Conservation (phyloP, 2,797 vertebrate genomes). For the Xerus rutilus region DNA sequence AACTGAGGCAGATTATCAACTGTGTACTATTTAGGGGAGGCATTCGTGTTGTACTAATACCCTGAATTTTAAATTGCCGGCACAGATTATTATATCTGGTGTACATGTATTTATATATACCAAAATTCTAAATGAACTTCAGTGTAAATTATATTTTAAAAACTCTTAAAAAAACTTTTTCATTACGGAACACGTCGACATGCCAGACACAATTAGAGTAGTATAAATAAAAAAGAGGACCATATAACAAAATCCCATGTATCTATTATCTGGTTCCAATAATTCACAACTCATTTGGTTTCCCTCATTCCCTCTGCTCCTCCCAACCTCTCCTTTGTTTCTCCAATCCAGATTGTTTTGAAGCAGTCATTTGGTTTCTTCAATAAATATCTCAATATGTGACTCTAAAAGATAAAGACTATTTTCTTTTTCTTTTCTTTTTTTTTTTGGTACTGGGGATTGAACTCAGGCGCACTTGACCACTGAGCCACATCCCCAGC, state of each 20-base stretch:
- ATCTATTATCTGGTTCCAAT: neutral
- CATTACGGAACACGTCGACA: neutral
- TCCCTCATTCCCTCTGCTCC: neutral
- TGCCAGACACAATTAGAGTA: neutral
- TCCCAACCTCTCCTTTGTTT: neutral
- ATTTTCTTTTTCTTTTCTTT: no score
- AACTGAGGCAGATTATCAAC: slow-evolving; percentile 15
- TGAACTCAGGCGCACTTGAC: no score
- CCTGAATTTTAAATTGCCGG: slow-evolving; percentile 30
- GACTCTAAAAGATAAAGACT: neutral
- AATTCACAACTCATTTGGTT: neutral
- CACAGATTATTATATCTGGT: slow-evolving; percentile 1
- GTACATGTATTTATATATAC: neutral
- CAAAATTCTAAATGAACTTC: neutral
- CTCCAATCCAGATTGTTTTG: neutral
- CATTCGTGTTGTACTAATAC: neutral
- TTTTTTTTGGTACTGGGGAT: no score
- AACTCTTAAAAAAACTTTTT: neutral
- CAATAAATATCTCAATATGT: neutral
- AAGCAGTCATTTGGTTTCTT: neutral
- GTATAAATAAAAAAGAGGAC: neutral
- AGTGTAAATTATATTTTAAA: neutral
- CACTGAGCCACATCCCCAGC: no score
- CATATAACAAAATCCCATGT: neutral
- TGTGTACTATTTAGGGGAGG: neutral